Base-by-base conservation (phyloP, 2,113 vertebrate species). In the Brachyhypopomus occidentalis region DNA sequence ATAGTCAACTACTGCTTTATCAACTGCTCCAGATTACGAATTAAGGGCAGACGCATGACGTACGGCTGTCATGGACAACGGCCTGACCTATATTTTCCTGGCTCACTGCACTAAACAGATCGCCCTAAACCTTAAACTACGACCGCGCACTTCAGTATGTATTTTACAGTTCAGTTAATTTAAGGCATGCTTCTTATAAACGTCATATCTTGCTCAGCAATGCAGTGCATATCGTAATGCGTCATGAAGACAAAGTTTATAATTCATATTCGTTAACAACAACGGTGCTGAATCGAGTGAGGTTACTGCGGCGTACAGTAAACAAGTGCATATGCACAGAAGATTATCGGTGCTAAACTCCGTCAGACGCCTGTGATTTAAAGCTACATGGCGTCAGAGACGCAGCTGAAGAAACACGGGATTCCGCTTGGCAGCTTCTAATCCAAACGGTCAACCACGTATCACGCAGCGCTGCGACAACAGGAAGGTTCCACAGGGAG, bases 321-420 rank as follows among this genome's bases (percentile, higher is more conserved):
- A 34, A 34, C 27, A 34, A 6, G 45, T 52, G 12, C 9, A 52
- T 52, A 52, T 36, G 16, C 63, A 34, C 27, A 3, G 62, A 3
- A 66, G 62, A 64, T 30, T 64, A 14, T 27, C 23, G 62, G 23
- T 25, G 11, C 62, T 16, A 30, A 14, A 64, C 25, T 12, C 45
- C 12, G 45, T 23, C 45, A 75, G 73, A 69, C 72, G 12, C 12
- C 45, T 48, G 80, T 58, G 63, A 82, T 82, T 76, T 71, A 58
- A 76, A 76, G 67, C 75, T 76, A 52, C 63, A 27, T 30, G 34
- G 80, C 63, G 72, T 75, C 63, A 76, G 22, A 34, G 16, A 23
- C 52, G 75, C 80, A 70, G 79, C 60, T 81, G 72, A 75, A 59
- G 79, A 81, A 81, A 73, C 79, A 64, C 75, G 72, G 60, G 60